Base-by-base conservation (phyloP, 2,888 invertebrate species). In the Cantharis rustica region DNA sequence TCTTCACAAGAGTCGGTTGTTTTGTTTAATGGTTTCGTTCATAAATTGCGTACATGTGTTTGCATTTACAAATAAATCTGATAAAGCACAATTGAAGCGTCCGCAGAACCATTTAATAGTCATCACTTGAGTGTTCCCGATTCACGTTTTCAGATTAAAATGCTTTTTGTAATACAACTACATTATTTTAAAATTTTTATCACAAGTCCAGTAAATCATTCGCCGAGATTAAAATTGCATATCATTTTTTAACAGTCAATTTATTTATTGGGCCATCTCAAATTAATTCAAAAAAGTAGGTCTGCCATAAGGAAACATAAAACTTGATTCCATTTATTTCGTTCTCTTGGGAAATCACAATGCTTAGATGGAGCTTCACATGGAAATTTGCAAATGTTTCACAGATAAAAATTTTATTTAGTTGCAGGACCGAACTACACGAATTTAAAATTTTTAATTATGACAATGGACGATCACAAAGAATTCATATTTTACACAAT, bases 11-110 rank as follows among this genome's bases (percentile, higher is more conserved):
- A 66, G 64, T n/a, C 20, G 64, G 17, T 66, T 66, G n/a, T 23
- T 66, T 23, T 66, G 64, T 66, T 9, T 66, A 66, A 66, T 66
- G 64, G 69, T 74, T 74, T 69, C 20, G 61, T 31, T 63, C 74
- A 74, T 68, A 69, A 70, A 70, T 47, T 64, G 23, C 16, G 16
- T 31, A 31, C 69, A 64, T 66, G 73, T 73, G 74, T 64, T 69
- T 70, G 64, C 27, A 31, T 74, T 74, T 66, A 69, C 74, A 63
- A 69, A 74, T 75, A 71, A 75, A 75, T 75, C 75, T 71, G 75
- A 75, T 75, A 75, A 72, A 63, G 64, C 20, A 71, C 69, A 74
- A 75, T 71, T 31, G 64, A 70, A 75, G 66, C 74, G 70, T 70
- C 61, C 75, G 71, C 71, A 71, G 68, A 71, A 64, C 71, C 68